phyloP scores from a whole-genome alignment of 2,888 invertebrate species.

The Bombyx huttoni region DNA sequence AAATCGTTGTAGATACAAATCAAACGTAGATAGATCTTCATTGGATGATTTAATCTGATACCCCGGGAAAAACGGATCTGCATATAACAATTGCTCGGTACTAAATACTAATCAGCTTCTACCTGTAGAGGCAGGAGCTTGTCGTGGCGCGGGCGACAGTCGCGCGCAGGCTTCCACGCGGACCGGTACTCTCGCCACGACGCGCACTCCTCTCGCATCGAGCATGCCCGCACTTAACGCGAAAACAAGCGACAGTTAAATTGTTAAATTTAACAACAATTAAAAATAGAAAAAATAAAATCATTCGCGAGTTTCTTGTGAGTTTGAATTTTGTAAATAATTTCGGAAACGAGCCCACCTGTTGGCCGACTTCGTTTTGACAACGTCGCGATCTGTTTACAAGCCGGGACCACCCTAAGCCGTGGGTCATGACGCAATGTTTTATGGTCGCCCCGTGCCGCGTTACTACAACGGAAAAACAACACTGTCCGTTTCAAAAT shows the following conservation, averaged over 20 bases:
- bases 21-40: too few species aligned
- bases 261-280: slow-evolving; percentile 11
- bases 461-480: slow-evolving; percentile 64
- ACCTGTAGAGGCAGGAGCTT: slow-evolving; percentile 58
- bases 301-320: slow-evolving; percentile 4
- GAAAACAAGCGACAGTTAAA: slow-evolving; percentile 17
- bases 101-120: slow-evolving; percentile 44
- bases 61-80: slow-evolving; percentile 37
- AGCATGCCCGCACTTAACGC: slow-evolving; percentile 22
- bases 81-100: slow-evolving; percentile 23
- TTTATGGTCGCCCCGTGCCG: slow-evolving; percentile 51
- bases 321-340: not conserved
- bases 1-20: too few species aligned
- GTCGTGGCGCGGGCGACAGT: slow-evolving; percentile 44
- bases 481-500: slow-evolving; percentile 46
- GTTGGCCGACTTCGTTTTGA: slow-evolving; percentile 55
- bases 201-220: slow-evolving; percentile 37
- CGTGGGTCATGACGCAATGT: slow-evolving; percentile 54
- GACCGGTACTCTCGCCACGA: slow-evolving; percentile 43
- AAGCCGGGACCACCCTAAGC: slow-evolving; percentile 40
- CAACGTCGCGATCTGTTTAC: slow-evolving; percentile 67
- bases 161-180: slow-evolving; percentile 67
- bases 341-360: slow-evolving; percentile 47
- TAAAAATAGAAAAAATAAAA: slow-evolving; percentile 8
- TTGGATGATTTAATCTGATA: slow-evolving; percentile 8